A percentile compares a stretch with the other conserved stretches of the same genome.
phyloP scores from a whole-genome alignment of 2,113 vertebrate genomes.

The Cettia cetti region DNA sequence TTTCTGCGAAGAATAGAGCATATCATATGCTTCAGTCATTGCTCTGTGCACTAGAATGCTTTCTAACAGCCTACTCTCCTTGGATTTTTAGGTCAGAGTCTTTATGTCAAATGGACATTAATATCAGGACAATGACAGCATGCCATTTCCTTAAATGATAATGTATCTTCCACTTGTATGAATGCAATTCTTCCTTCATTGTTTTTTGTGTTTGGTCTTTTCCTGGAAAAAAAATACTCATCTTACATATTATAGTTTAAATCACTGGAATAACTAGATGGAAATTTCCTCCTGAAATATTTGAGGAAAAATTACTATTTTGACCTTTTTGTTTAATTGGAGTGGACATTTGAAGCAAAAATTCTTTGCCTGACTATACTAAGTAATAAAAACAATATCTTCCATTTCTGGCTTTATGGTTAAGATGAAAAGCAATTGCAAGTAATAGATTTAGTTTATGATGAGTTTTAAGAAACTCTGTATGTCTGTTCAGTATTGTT shows the following conservation, averaged over 20 bases:
- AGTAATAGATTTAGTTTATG: not conserved
- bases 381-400: not conserved
- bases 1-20: not conserved
- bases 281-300: not conserved
- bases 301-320: not conserved
- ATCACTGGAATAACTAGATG: not conserved
- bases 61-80: not conserved
- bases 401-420: not conserved
- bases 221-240: not conserved
- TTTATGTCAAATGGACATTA: not conserved
- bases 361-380: not conserved
- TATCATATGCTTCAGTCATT: not conserved
- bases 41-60: not conserved
- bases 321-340: not conserved
- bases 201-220: not conserved
- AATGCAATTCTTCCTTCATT: not conserved
- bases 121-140: not conserved
- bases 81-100: not conserved
- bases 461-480: not conserved
- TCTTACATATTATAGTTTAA: not conserved
- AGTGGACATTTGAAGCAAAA: not conserved
- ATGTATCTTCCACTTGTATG: not conserved
- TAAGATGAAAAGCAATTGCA: not conserved
- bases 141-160: not conserved
- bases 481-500: not conserved